These are phyloP conservation scores for Labeo rohita DNA, from an alignment of 2,113 vertebrate genomes.

Conservation along the genomic window DNA sequence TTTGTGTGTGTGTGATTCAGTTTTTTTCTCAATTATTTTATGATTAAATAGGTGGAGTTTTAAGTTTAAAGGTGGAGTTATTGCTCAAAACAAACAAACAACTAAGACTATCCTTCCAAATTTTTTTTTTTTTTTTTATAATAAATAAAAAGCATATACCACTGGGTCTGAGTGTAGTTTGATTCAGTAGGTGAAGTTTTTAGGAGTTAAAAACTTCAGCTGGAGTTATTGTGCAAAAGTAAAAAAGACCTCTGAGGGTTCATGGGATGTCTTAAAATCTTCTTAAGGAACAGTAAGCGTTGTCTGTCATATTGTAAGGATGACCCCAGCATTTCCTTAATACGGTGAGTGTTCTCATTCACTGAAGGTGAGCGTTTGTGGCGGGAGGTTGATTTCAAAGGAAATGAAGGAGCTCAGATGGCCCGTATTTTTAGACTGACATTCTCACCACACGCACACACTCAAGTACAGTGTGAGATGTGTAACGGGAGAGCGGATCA, in stretches of 20 bases:
- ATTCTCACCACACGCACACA: slow-evolving; percentile 51
- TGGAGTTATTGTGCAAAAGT: too few relatives aligned
- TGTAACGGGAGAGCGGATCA: slow-evolving; percentile 54
- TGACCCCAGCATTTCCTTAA: not conserved
- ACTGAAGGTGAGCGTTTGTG: slow-evolving; percentile 27
- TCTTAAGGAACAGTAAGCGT: not conserved
- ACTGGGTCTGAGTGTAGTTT: too few relatives aligned
- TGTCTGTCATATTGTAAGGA: slow-evolving; percentile 1
- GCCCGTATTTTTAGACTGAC: slow-evolving; percentile 58
- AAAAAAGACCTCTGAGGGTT: not conserved
- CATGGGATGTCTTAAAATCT: not conserved
- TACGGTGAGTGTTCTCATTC: slow-evolving; percentile 13
- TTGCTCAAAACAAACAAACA: too few relatives aligned
- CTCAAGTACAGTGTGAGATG: slow-evolving; percentile 51
- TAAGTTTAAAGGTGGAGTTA: too few relatives aligned
- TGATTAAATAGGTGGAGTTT: too few relatives aligned
- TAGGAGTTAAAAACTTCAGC: too few relatives aligned
- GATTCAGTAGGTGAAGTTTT: too few relatives aligned
- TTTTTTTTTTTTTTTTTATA: too few relatives aligned
- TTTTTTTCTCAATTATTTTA: too few relatives aligned
- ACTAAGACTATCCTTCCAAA: too few relatives aligned
- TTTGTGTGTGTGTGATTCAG: too few relatives aligned
- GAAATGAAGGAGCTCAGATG: slow-evolving; percentile 52
- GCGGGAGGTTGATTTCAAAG: slow-evolving; percentile 39
- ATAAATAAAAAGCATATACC: too few relatives aligned